phyloP scores from a whole-genome alignment of 2,113 vertebrate genomes.

The Osmerus mordax region DNA sequence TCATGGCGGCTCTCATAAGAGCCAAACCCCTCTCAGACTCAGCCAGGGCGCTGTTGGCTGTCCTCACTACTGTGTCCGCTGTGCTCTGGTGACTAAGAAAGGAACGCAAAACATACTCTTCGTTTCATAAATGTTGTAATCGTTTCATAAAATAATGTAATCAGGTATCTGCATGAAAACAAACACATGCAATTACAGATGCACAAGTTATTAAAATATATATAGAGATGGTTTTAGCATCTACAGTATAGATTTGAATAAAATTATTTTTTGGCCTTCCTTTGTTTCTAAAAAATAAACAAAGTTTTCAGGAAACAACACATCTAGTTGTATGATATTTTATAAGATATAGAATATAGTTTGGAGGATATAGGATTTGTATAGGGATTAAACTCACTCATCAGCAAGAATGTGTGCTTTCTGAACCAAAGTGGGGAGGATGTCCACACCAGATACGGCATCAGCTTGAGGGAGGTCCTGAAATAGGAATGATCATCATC shows the following conservation, averaged over 20 bases:
- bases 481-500: not conserved
- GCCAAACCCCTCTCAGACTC: constrained; percentile 64
- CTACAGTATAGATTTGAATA: no score
- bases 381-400: constrained; percentile 68
- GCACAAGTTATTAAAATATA: no score
- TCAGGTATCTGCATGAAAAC: no score
- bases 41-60: constrained; percentile 39
- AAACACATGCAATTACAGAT: no score
- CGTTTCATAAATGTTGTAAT: no score
- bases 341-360: no score
- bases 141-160: no score
- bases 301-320: no score
- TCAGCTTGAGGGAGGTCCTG: constrained; percentile 72
- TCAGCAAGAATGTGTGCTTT: constrained; percentile 77
- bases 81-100: constrained; percentile 73
- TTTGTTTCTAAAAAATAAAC: no score
- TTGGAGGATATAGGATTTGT: not conserved
- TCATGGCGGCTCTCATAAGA: constrained; percentile 52
- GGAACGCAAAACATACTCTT: not conserved
- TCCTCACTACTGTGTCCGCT: constrained; percentile 62
- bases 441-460: constrained; percentile 40
- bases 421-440: constrained; percentile 71
- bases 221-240: no score
- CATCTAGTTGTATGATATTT: no score
- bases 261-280: no score